phyloP scores from a whole-genome alignment of 2,113 vertebrate genomes.

The Scatophagus argus region DNA sequence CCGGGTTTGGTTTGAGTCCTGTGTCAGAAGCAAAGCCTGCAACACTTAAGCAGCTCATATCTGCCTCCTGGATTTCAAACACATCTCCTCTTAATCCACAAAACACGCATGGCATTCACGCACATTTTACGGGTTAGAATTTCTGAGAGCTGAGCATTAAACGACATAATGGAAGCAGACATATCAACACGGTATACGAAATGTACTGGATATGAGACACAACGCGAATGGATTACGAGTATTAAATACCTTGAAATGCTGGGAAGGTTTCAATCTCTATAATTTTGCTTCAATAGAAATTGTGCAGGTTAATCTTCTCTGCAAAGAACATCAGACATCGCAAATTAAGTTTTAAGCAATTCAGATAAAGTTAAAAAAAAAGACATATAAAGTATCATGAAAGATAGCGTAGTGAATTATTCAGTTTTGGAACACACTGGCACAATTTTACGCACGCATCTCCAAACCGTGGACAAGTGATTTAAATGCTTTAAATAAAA shows the following conservation, averaged over 20 bases:
- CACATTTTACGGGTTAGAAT: conserved; percentile 34
- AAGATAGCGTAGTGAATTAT: neutral
- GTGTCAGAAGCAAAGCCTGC: conserved; percentile 2
- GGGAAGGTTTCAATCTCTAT: neutral
- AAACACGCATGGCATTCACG: conserved; percentile 33
- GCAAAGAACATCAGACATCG: neutral
- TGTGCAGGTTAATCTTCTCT: neutral
- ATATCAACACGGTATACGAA: neutral
- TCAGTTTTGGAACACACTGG: neutral
- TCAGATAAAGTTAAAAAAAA: neutral
- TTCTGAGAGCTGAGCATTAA: neutral
- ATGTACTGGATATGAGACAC: neutral
- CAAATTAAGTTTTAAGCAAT: neutral
- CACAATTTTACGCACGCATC: conserved; percentile 47
- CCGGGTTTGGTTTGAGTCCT: conserved; percentile 33
- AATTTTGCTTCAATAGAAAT: conserved; percentile 4
- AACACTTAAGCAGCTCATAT: conserved; percentile 23
- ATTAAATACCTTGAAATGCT: conserved; percentile 7
- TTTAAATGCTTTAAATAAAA: conserved; percentile 3
- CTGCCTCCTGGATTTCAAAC: conserved; percentile 5
- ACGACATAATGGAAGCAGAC: neutral
- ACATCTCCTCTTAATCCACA: conserved; percentile 30
- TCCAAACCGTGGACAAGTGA: conserved; percentile 15
- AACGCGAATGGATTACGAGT: neutral
- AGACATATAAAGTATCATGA: neutral